Percentiles rank a stretch among this genome's conserved stretches.
Evolutionary conservation across 2,888 invertebrate genomes (phyloP).

Genomic region (Chelonus formosanus): DNA sequence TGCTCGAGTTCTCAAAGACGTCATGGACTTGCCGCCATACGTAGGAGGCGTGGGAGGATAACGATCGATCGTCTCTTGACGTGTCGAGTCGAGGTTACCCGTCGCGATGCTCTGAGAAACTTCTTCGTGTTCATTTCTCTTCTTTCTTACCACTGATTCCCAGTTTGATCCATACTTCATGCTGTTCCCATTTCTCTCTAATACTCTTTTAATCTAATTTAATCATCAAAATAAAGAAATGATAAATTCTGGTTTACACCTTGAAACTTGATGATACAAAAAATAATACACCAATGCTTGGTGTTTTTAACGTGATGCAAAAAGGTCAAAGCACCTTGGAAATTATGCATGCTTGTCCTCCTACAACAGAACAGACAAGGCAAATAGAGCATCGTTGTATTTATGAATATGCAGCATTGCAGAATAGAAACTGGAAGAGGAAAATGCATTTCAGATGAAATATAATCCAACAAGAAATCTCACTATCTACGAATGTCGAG

Average conservation of each 20-base stretch:
- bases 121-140: constrained; percentile 17
- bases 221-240: not conserved
- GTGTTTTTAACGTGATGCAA: constrained; percentile 31
- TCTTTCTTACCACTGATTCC: constrained; percentile 5
- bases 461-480: too few relatives aligned
- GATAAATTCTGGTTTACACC: not conserved
- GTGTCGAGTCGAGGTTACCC: constrained; percentile 22
- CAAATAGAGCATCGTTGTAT: constrained; percentile 48
- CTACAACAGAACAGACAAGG: constrained; percentile 48
- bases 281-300: constrained; percentile 32
- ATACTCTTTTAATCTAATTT: not conserved
- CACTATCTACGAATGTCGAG: too few relatives aligned
- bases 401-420: constrained; percentile 53
- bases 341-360: constrained; percentile 53
- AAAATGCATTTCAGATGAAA: too few relatives aligned
- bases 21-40: constrained; percentile 29
- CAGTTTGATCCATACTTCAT: not conserved
- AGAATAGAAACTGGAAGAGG: too few relatives aligned
- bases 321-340: constrained; percentile 34
- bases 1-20: constrained; percentile 47
- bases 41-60: constrained; percentile 52
- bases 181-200: not conserved
- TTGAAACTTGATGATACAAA: not conserved
- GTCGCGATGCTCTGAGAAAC: constrained; percentile 26
- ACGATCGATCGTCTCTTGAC: constrained; percentile 34